A percentile compares a stretch with the other conserved stretches of the same genome.
Conservation (phyloP, 2,797 vertebrate species). For the Halcyon smyrnensis region DNA sequence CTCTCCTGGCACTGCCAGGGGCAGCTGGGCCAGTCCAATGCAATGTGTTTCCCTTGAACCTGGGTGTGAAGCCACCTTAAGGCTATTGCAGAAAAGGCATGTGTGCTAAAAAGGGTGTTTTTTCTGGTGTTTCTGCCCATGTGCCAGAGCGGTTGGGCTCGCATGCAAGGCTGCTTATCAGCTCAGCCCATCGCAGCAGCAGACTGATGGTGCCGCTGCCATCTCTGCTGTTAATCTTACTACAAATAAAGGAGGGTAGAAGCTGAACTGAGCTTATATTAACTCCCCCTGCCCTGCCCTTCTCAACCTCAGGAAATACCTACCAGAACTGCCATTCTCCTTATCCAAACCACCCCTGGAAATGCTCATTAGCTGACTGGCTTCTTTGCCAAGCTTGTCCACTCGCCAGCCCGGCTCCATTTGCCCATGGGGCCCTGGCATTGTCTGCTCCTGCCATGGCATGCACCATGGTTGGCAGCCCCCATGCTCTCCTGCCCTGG, state of each 20-base stretch:
- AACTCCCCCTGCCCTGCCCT: slow-evolving; percentile 31
- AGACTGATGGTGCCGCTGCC: background rate
- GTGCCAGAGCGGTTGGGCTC: background rate
- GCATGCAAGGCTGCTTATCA: background rate
- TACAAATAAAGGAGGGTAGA: slow-evolving; percentile 50
- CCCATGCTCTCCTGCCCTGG: fast-evolving
- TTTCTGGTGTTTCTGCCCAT: fast-evolving
- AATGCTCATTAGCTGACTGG: background rate
- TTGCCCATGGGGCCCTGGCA: background rate
- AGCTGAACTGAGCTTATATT: slow-evolving; percentile 21
- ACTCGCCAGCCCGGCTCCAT: background rate
- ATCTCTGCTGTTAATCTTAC: slow-evolving; percentile 32
- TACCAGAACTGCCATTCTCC: background rate
- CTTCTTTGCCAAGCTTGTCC: background rate
- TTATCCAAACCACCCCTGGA: slow-evolving; percentile 9
- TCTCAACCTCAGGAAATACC: slow-evolving; percentile 25
- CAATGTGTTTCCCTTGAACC: fast-evolving
- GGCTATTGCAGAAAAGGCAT: background rate
- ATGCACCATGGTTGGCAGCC: background rate
- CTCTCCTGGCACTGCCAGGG: fast-evolving
- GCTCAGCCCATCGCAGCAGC: background rate
- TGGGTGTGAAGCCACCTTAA: background rate
- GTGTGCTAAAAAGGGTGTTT: background rate
- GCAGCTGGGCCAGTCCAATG: fast-evolving
- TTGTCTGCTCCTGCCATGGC: background rate